These are phyloP conservation scores for Pentalonia nigronervosa DNA, from an alignment of 1,140 invertebrate genomes.

Conservation along the genomic window DNA sequence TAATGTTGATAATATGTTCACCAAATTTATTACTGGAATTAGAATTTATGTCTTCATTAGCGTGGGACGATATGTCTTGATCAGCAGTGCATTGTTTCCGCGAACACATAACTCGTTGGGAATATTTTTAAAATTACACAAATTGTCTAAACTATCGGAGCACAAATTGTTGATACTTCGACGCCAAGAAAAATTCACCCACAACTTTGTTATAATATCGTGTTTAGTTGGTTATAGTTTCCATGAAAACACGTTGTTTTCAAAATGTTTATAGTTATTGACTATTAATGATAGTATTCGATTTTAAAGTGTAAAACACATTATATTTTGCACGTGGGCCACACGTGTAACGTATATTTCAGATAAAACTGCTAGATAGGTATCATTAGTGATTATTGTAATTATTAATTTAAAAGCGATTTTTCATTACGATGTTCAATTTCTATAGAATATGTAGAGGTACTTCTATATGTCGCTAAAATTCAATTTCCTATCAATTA, in stretches of 20 bases:
- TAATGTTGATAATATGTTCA: neutral
- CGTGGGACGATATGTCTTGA: neutral
- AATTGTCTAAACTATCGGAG: neutral
- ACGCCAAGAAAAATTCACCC: neutral
- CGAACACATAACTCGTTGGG: neutral
- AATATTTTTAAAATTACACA: neutral
- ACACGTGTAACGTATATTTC: neutral
- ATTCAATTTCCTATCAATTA: neutral
- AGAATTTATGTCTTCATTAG: conserved; percentile 6
- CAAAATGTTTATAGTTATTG: neutral
- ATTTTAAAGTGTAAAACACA: neutral
- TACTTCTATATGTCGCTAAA: neutral
- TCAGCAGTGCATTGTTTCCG: neutral
- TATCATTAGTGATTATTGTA: neutral
- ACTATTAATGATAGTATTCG: neutral
- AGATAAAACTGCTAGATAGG: neutral
- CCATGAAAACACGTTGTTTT: neutral
- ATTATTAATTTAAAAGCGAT: neutral
- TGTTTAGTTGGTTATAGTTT: neutral
- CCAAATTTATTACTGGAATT: neutral
- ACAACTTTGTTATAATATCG: neutral
- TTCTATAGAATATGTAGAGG: too few relatives aligned
- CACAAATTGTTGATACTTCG: neutral
- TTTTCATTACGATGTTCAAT: neutral
- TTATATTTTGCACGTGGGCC: neutral